These are phyloP conservation scores for Globodera rostochiensis DNA, from an alignment of 1,140 invertebrate genomes.

Conservation along the genomic window DNA sequence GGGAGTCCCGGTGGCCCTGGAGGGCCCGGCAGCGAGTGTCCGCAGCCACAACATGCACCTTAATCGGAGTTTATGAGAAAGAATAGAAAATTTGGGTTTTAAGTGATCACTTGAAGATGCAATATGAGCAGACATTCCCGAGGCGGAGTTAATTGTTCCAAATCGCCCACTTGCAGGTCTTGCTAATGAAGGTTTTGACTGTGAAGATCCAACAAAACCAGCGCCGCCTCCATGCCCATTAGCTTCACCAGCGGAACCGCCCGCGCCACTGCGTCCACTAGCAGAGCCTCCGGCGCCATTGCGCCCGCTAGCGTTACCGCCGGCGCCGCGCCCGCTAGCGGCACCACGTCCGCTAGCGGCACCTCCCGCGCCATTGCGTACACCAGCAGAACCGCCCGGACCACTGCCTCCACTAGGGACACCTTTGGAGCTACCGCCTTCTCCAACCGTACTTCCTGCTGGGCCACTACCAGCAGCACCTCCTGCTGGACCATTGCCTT, in stretches of 20 bases:
- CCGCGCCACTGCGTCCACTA: no score
- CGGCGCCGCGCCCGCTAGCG: no score
- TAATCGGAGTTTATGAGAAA: neutral
- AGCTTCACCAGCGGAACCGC: neutral
- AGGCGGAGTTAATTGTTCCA: neutral
- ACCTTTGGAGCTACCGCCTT: neutral
- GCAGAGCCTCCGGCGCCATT: no score
- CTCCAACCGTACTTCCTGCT: no score
- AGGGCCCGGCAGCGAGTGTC: conserved; percentile 11
- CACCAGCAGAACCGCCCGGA: no score
- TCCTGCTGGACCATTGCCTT: no score
- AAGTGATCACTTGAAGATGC: no score
- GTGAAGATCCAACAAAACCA: neutral
- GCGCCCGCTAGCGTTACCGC: neutral
- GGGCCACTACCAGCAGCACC: neutral
- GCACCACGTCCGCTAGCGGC: neutral
- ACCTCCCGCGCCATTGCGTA: neutral
- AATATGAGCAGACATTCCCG: no score
- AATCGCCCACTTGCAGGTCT: neutral
- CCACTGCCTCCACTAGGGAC: no score
- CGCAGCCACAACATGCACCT: conserved; percentile 16
- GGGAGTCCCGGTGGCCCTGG: conserved; percentile 19
- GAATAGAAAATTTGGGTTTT: neutral
- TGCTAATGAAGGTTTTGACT: neutral
- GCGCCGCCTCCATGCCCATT: no score